These are phyloP conservation scores for Alloscopus bannaensis DNA, from an alignment of 2,888 invertebrate species.

Conservation along the genomic window DNA sequence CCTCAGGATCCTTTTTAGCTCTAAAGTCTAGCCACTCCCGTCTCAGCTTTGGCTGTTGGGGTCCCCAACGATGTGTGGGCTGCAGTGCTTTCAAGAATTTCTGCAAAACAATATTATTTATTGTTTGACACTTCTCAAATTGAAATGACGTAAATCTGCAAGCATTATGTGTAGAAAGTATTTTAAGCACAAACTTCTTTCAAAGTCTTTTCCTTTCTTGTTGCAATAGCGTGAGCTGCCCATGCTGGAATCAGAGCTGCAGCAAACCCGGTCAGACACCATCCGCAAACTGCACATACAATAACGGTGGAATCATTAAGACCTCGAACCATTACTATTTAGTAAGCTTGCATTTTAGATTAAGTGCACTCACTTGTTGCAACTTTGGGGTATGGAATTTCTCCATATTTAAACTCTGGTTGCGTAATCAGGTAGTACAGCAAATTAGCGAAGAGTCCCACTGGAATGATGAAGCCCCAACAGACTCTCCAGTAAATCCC, in stretches of 20 bases:
- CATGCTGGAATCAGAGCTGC: conserved; percentile 77
- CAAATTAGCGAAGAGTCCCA: conserved; percentile 21
- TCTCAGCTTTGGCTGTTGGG: conserved; percentile 63
- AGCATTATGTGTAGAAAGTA: neutral
- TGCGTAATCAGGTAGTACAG: conserved; percentile 28
- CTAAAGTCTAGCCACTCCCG: conserved; percentile 61
- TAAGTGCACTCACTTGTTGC: conserved; percentile 25
- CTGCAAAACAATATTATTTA: conserved; percentile 27
- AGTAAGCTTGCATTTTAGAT: neutral
- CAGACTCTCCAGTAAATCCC: conserved; percentile 87
- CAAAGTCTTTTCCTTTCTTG: conserved; percentile 69
- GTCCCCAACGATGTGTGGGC: conserved; percentile 73
- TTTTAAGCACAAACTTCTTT: conserved; percentile 49
- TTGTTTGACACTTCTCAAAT: too few relatives aligned
- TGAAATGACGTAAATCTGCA: too few relatives aligned
- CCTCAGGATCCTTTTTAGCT: neutral
- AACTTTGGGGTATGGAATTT: conserved; percentile 10
- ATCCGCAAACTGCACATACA: too few relatives aligned
- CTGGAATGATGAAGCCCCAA: conserved; percentile 83
- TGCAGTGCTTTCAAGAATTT: conserved; percentile 48
- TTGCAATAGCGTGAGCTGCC: conserved; percentile 75
- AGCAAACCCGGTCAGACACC: conserved; percentile 75
- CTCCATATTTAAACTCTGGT: neutral
- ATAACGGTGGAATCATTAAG: neutral
- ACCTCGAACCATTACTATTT: neutral